Base-by-base conservation (phyloP, 2,888 invertebrate genomes). In the Heliconius sara region DNA sequence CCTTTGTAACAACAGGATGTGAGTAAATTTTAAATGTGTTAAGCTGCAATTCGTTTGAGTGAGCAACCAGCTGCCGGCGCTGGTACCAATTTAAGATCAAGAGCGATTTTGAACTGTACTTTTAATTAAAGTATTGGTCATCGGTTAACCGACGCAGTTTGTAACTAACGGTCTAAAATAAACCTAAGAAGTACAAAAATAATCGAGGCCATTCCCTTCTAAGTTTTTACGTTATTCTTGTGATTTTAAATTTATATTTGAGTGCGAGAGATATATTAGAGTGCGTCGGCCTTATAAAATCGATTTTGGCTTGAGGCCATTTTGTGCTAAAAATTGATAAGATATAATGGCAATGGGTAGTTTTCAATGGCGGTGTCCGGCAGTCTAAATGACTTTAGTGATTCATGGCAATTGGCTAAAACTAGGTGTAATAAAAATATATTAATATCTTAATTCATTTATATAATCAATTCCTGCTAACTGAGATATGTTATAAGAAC, bases 271-370 rank as follows among this genome's bases (percentile, higher is more conserved):
- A 25, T 43, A 70, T 80, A 84, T 84, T 82, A 43, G 81, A 84
- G 87, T 85, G 81, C 87, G 85, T 83, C 84, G 87, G 85, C 86
- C 87, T 85, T 84, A 85, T 84, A 83, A 83, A 84, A 86, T 86
- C 82, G 84, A 85, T 86, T 52, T 84, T 84, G 86, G 86, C 85
- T 68, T 77, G n/a, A 79, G 77, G 85, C 86, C 87, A 86, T 85
- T 88, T 85, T 83, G 52, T 60, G 84, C 84, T 84, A 77, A 83
- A 86, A 84, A 85, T 85, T 85, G 83, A 84, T 79, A 76, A 65
- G 71, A 78, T 65, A 52, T 57, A 74, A 60, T 70, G 65, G 52
- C 67, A 73, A 67, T 66, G 68, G 57, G 76, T 68, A 30, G 71
- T 60, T n/a, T 73, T 57, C 60, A 60, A 73, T 22, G 22, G 22